These are phyloP conservation scores for Allygus modestus DNA, from an alignment of 2,888 invertebrate genomes.

Conservation along the genomic window DNA sequence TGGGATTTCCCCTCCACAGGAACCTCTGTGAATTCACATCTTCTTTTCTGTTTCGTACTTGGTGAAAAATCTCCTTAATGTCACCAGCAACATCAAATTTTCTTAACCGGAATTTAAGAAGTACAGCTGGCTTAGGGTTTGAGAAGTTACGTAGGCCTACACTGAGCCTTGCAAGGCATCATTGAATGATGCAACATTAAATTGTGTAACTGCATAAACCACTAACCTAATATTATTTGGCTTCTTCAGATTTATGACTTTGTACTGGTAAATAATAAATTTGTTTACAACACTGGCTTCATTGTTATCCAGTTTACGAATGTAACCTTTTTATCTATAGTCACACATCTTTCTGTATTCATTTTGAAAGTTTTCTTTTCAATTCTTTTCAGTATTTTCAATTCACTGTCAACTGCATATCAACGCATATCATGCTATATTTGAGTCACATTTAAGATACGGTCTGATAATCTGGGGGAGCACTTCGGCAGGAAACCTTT, in stretches of 20 bases:
- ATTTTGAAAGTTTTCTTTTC: neutral
- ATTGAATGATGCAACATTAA: neutral
- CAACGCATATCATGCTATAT: too few relatives aligned
- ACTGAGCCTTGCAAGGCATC: neutral
- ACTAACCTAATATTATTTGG: neutral
- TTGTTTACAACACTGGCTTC: neutral
- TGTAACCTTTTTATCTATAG: neutral
- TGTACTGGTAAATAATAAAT: neutral
- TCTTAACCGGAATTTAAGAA: neutral
- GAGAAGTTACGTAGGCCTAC: neutral
- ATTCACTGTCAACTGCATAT: too few relatives aligned
- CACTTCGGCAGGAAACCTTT: too few relatives aligned
- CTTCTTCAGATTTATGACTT: neutral
- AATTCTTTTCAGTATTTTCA: neutral
- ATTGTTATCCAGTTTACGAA: neutral
- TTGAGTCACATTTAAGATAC: too few relatives aligned
- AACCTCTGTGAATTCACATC: neutral
- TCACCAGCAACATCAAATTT: neutral
- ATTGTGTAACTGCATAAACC: neutral
- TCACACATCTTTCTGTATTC: neutral
- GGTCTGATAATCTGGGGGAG: too few relatives aligned
- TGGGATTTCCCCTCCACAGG: neutral
- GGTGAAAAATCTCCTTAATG: constrained; percentile 3
- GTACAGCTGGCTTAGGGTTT: neutral
- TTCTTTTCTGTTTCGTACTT: neutral